Percentiles rank a stretch among this genome's conserved stretches.
phyloP scores from a whole-genome alignment of 2,113 vertebrate genomes.

The Talpa occidentalis region DNA sequence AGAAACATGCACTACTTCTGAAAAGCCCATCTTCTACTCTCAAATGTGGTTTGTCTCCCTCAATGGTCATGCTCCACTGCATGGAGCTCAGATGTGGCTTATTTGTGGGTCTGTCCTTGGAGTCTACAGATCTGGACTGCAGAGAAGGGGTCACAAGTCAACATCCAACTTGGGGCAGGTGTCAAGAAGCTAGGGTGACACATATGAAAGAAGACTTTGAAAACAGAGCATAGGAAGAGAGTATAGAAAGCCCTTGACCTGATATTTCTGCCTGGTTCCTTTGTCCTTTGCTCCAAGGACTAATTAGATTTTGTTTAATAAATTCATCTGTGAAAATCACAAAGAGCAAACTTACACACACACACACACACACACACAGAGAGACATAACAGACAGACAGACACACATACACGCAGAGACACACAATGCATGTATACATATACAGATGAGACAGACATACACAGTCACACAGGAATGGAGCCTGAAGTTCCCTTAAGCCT shows the following conservation, averaged over 20 bases:
- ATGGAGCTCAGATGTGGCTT: neutral
- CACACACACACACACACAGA: neutral
- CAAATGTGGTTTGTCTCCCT: neutral
- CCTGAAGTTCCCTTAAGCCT: neutral
- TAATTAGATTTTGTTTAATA: neutral
- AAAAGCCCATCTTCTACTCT: neutral
- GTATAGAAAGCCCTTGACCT: rapidly evolving
- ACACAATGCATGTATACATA: too few relatives aligned
- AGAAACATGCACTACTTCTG: neutral
- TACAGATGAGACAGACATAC: neutral
- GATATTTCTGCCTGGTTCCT: neutral
- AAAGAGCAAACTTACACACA: neutral
- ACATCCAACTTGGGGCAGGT: rapidly evolving
- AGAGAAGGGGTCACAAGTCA: neutral
- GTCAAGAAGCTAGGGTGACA: neutral
- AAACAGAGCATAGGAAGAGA: neutral
- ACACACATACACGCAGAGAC: rapidly evolving
- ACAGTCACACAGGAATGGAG: too few relatives aligned
- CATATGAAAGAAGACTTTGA: neutral
- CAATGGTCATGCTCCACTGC: rapidly evolving
- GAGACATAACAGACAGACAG: neutral
- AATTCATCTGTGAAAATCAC: neutral
- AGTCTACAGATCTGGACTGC: neutral
- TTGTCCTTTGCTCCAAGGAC: neutral
- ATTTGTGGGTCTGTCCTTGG: too few relatives aligned